Base-by-base conservation (phyloP, 2,113 vertebrate genomes). In the Mola mola region DNA sequence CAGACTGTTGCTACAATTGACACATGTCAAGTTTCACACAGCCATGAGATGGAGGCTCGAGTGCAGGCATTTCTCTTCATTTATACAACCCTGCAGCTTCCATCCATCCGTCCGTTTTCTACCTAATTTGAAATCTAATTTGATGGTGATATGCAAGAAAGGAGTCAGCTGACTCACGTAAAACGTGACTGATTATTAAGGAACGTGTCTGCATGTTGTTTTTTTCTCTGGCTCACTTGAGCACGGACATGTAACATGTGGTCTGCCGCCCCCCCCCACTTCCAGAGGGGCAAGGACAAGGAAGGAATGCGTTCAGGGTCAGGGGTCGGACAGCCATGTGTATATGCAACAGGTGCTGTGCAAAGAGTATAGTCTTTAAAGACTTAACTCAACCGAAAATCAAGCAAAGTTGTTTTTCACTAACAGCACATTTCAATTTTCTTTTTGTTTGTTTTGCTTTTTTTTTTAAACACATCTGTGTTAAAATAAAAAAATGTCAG, bases 281-380 rank as follows among this genome's bases (percentile, higher is more conserved):
- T 71, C 67, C 79, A 69, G 69, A 79, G 75, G 75, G 72, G 49
- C 55, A 63, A 47, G 37, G 68, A 61, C 67, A 86, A n/a, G n/a
- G n/a, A n/a, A n/a, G 80, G 82, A 85, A 87, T 85, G 77, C 57
- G 53, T 48, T 56, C 36, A 21, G 68, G 78, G 79, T 87, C 79
- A 83, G 57, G 66, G 83, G 86, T 87, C 64, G 17, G 66, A 69
- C 51, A 62, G 71, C 37, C 42, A 60, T 56, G 75, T 72, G 59
- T 71, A 81, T 26, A 59, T 75, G 73, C 76, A 87, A 88, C 85
- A 86, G 87, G 84, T 89, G 84, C 76, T 74, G 72, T 58, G 12
- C 44, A 15, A 50, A 24, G 69, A 17, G 33, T n/a, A 26, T n/a
- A 42, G 50, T 63, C 46, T 37, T 66, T 53, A 40, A 41, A 51